Conservation (phyloP, 2,797 vertebrate genomes). For the Eospalax fontanierii region DNA sequence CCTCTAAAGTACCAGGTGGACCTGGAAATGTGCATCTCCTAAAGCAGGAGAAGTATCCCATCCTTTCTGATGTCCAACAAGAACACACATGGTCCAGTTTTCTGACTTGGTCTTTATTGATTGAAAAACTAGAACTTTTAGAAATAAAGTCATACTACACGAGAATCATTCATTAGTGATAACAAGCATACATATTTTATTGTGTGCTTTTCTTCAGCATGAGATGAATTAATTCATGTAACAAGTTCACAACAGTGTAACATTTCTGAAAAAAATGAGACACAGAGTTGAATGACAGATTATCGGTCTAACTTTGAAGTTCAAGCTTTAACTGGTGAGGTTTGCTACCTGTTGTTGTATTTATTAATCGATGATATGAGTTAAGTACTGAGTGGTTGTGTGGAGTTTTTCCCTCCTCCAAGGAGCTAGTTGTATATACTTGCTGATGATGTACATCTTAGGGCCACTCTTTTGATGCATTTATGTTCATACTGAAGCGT, state of each 20-base stretch:
- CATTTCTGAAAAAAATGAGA: neutral
- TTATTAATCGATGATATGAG: neutral
- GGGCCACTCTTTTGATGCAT: neutral
- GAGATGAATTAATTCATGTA: neutral
- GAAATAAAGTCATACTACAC: neutral
- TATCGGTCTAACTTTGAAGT: neutral
- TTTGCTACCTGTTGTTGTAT: neutral
- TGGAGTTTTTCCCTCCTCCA: neutral
- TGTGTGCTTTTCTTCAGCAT: neutral
- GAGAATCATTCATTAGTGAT: neutral
- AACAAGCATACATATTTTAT: neutral
- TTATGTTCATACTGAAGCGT: neutral
- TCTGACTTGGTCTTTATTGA: neutral
- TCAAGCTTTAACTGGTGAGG: neutral
- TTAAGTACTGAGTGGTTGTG: neutral
- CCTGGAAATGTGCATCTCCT: neutral
- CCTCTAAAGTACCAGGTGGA: neutral
- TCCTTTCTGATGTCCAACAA: neutral
- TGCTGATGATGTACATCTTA: neutral
- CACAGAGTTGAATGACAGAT: neutral
- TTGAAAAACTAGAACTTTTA: conserved; percentile 22
- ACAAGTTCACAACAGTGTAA: neutral
- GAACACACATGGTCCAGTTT: neutral
- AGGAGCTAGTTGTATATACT: neutral
- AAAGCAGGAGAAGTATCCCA: neutral